Conservation (phyloP, 2,113 vertebrate species). For the Tragelaphus strepsiceros region DNA sequence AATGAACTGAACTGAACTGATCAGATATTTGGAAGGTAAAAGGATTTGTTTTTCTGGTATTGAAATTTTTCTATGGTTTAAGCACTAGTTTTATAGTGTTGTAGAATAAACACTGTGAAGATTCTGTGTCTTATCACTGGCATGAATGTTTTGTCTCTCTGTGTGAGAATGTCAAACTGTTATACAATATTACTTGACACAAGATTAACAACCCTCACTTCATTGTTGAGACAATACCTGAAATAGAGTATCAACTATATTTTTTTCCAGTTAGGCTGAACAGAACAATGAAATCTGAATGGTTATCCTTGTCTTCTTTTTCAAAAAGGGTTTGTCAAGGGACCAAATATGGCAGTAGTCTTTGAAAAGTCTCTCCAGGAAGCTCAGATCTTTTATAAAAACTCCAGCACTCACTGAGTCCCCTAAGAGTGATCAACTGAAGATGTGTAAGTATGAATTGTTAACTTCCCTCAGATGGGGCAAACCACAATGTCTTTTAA, state of each 20-base stretch:
- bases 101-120: neutral
- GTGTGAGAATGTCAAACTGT: neutral
- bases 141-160: neutral
- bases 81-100: neutral
- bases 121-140: neutral
- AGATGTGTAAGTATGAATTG: constrained; percentile 36
- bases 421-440: neutral
- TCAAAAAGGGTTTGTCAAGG: neutral
- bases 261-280: neutral
- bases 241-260: neutral
- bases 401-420: neutral
- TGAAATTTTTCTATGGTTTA: neutral
- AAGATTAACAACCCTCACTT: neutral
- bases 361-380: neutral
- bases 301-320: neutral
- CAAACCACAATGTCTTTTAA: constrained; percentile 33
- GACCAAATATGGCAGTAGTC: neutral
- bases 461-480: constrained; percentile 24
- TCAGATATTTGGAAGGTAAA: neutral
- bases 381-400: constrained; percentile 33
- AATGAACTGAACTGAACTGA: neutral
- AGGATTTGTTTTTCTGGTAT: neutral
- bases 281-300: constrained; percentile 16
- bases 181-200: neutral
- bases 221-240: neutral